phyloP scores from a whole-genome alignment of 2,888 invertebrate genomes.

The Nomada fabriciana region DNA sequence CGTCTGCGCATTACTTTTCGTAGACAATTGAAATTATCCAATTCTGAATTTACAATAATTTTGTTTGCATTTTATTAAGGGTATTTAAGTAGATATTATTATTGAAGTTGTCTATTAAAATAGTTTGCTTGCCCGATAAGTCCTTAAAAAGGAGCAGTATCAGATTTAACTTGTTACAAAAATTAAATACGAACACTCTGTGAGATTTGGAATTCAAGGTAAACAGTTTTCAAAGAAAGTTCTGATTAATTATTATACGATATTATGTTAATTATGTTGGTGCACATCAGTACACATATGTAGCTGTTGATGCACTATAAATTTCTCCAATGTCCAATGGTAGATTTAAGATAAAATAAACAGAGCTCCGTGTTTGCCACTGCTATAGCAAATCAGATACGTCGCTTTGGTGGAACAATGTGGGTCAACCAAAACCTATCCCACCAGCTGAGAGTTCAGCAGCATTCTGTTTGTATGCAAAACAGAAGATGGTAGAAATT shows the following conservation, averaged over 20 bases:
- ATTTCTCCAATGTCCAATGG: neutral
- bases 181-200: neutral
- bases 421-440: slow-evolving; percentile 1
- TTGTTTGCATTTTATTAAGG: neutral
- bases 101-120: no score
- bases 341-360: neutral
- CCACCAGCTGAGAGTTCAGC: neutral
- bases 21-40: no score
- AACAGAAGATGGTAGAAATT: neutral
- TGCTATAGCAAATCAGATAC: neutral
- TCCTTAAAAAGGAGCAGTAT: no score
- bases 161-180: neutral
- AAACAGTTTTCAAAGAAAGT: neutral
- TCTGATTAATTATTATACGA: neutral
- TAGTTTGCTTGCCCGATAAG: no score
- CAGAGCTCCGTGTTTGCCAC: neutral
- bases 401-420: slow-evolving; percentile 2
- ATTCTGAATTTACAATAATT: no score
- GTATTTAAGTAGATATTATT: no score
- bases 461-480: slow-evolving; percentile 19
- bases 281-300: no score
- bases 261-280: no score
- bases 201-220: neutral
- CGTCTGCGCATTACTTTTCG: neutral
- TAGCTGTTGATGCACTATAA: no score